Evolutionary conservation across 1,140 invertebrate genomes (phyloP), one percentile per base, ranked within the genome.

Genomic region (Rhopalosiphum maidis): DNA sequence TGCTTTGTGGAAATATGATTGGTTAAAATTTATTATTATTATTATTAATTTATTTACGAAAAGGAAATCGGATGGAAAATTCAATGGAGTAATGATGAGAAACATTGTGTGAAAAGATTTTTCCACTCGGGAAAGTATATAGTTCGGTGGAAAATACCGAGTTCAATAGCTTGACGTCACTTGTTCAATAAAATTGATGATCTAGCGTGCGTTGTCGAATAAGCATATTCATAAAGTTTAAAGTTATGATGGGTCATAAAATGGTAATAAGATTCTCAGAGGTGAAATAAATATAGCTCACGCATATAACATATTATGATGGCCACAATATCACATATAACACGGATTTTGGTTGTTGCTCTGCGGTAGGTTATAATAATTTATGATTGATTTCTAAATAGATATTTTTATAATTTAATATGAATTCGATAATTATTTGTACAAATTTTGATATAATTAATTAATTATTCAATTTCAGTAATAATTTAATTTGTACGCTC

Each of bases 251-350:
- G 23, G 30, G 18, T 8, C 43, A n/a, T 48, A 48, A 87, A 87
- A 87, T 85, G 41, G 41, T 85, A 85, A 85, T 85, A 41, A 8
- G 9, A 85, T 85, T 85, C 83, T 85, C 83, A 41, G 83, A 85
- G 41, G 83, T 11, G 83, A 85, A 85, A 85, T 85, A 85, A 85
- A 85, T 85, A 43, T 30, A 9, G 23, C 30, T 77, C 15, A 43
- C 4, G 9, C 1, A 43, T 41, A 43, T 25, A 41, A 85, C 9
- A 25, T 85, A 85, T 41, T 85, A 85, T 41, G 41, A 41, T 25
- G 25, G 43, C 83, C 7, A 11, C 35, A 41, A 85, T 41, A 85
- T 41, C 35, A 85, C 37, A 30, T 68, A 18, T 4, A n/a, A 77
- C 15, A 35, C 30, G 15, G 60, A 77, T n/a, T 77, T 18, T 77